phyloP scores from a whole-genome alignment of 2,113 vertebrate genomes.

The Gasterosteus aculeatus region DNA sequence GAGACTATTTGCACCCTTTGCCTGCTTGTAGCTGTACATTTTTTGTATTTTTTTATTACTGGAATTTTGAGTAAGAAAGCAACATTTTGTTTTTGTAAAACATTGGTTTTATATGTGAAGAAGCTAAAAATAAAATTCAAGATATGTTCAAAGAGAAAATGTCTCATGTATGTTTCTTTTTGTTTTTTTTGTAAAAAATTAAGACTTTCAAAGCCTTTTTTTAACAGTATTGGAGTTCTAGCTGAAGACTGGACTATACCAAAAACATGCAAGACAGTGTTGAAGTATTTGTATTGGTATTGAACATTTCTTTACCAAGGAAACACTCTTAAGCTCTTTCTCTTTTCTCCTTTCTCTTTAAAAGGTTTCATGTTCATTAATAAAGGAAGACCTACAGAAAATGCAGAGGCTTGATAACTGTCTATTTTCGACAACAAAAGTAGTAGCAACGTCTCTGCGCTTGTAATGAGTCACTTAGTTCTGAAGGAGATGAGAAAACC shows the following conservation, averaged over 20 bases:
- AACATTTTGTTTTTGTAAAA: constrained; percentile 21
- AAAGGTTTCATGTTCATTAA: not conserved
- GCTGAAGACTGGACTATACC: not conserved
- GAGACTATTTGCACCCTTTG: not conserved
- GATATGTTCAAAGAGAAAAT: constrained; percentile 7
- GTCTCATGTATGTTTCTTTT: constrained; percentile 20
- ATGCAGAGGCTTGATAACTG: not conserved
- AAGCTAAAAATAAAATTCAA: constrained; percentile 37
- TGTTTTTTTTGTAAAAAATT: not conserved
- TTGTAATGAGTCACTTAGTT: not conserved
- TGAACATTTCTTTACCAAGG: not conserved
- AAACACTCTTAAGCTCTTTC: not conserved
- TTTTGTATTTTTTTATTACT: constrained; percentile 4
- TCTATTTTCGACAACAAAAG: not conserved
- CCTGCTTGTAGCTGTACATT: constrained; percentile 11
- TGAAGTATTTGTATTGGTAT: not conserved
- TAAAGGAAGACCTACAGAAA: not conserved
- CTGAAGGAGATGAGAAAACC: not conserved
- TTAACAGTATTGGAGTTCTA: not conserved
- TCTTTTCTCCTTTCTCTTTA: constrained; percentile 4
- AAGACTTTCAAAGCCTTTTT: constrained; percentile 11
- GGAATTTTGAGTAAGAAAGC: constrained; percentile 10
- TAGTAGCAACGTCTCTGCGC: not conserved
- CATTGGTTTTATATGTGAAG: constrained; percentile 8
- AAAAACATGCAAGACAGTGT: not conserved